Base-by-base conservation (phyloP, 2,888 invertebrate species). In the Brassicogethes aeneus region DNA sequence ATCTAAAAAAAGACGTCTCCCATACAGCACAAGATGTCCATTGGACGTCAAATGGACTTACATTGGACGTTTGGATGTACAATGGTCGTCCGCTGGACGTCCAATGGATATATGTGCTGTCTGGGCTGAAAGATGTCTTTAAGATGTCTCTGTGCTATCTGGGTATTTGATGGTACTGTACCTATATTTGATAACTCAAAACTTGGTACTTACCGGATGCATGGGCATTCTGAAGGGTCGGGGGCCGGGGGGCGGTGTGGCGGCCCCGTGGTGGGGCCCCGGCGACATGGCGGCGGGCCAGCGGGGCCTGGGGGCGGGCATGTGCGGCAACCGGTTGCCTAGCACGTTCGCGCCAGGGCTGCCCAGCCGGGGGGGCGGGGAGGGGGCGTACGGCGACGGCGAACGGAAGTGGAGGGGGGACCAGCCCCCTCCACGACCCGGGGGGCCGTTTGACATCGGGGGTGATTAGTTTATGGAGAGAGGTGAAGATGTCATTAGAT, bases 381-480 rank as follows among this genome's bases (percentile, higher is more conserved):
- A 80, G 1, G 83, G 80, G 5, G 79, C 77, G 74, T 84, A 85
- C 36, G 86, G 85, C 29, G 85, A 85, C 10, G 82, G 79, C 17
- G 85, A 80, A 23, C 85, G 78, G 66, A 80, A 85, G 56, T 80
- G 76, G 48, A 74, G 71, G 32, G 77, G 75, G 37, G 80, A 80
- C 59, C 66, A 66, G 73, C 72, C 61, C 34, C 55, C 52, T 15
- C 54, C 53, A 45, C 54, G 52, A 42, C 56, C 55, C 36, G 56
- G 56, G 43, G 52, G 55, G 35, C 57, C 53, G 56, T 55, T 60
- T 40, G 70, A 74, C 75, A 59, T 63, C n/a, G n/a, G n/a, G 17
- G 13, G 39, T 17, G 36, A 15, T 36, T 31, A n/a, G n/a, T n/a
- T n/a, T n/a, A n/a, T n/a, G n/a, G n/a, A n/a, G n/a, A n/a, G 13